Conservation (phyloP, 1,140 invertebrate species). For the Sycophila sp. region DNA sequence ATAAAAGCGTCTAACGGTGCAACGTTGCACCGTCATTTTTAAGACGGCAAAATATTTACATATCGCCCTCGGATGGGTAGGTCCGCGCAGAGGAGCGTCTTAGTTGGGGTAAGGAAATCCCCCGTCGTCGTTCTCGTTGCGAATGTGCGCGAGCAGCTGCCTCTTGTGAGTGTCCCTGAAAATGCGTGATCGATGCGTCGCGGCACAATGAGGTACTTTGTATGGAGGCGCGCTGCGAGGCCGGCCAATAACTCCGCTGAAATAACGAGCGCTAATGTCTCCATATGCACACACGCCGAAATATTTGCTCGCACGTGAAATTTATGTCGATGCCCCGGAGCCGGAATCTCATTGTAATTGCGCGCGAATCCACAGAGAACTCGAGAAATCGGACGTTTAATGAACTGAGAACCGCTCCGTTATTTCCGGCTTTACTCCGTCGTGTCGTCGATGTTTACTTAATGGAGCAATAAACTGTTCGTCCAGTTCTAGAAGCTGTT, state of each 20-base stretch:
- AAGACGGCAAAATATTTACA: too few relatives aligned
- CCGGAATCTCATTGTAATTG: not conserved
- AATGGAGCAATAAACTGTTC: not conserved
- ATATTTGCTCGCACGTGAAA: conserved; percentile 7
- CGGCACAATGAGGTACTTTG: not conserved
- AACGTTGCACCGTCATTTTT: too few relatives aligned
- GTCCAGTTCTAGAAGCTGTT: too few relatives aligned
- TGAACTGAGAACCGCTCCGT: not conserved
- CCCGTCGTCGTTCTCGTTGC: too few relatives aligned
- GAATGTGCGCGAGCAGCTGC: not conserved
- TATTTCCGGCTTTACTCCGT: not conserved
- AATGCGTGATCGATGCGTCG: not conserved
- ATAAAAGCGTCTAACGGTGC: too few relatives aligned
- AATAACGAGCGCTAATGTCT: not conserved
- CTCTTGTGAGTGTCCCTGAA: not conserved
- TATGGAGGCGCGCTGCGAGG: not conserved
- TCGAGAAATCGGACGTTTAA: not conserved
- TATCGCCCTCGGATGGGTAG: too few relatives aligned
- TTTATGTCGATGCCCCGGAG: conserved; percentile 3
- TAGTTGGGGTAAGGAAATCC: too few relatives aligned
- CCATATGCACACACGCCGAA: not conserved
- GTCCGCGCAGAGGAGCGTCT: too few relatives aligned
- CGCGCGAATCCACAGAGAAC: not conserved
- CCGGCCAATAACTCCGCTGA: not conserved
- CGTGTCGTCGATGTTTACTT: not conserved